Evolutionary conservation across 2,797 vertebrate species (phyloP).

Genomic region (Nasua narica): DNA sequence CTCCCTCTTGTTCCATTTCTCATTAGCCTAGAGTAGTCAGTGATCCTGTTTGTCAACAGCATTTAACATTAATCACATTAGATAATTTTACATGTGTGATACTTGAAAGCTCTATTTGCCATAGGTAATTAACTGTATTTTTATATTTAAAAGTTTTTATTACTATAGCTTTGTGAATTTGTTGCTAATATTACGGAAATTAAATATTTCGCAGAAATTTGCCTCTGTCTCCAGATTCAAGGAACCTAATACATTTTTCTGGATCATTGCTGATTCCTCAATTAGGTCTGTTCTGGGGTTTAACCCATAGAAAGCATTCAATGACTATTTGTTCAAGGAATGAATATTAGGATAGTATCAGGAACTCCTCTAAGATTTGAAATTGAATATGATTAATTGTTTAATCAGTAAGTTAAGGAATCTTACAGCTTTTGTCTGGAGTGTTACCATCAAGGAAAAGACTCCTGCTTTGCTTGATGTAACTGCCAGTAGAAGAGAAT

Average conservation of each 20-base stretch:
- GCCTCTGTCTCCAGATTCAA: background rate
- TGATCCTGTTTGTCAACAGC: background rate
- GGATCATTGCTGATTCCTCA: background rate
- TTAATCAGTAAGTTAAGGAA: background rate
- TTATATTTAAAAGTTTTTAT: background rate
- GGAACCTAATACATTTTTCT: background rate
- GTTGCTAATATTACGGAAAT: conserved; percentile 3
- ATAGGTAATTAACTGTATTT: background rate
- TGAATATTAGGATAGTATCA: background rate
- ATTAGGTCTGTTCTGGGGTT: background rate
- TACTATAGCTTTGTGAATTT: background rate
- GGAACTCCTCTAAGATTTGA: background rate
- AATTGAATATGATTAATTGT: background rate
- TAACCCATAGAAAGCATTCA: background rate
- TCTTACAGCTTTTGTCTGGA: background rate
- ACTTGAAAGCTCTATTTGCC: background rate
- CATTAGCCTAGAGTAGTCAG: background rate
- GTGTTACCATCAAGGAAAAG: background rate
- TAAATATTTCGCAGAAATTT: background rate
- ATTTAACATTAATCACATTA: background rate
- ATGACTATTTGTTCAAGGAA: background rate
- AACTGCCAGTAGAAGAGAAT: background rate
- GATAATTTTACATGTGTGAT: background rate
- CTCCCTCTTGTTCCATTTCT: background rate
- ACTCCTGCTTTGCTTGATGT: background rate